A percentile compares a stretch with the other conserved stretches of the same genome.
Conservation (phyloP, 2,888 invertebrate genomes). For the Melanargia galathea region DNA sequence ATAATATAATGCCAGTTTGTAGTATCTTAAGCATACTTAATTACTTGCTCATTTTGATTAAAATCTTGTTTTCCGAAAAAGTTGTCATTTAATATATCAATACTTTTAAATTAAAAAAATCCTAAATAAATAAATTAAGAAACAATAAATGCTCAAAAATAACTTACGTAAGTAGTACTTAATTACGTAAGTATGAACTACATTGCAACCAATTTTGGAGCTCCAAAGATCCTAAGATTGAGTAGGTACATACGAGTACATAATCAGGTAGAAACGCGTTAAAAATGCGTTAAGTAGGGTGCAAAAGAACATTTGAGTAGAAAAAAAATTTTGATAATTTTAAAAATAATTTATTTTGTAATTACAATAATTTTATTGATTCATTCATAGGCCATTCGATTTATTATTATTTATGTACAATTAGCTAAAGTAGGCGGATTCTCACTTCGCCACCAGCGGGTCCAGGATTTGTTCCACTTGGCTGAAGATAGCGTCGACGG, state of each 20-base stretch:
- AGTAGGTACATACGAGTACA: too few species aligned
- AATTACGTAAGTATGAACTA: too few species aligned
- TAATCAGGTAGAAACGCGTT: too few species aligned
- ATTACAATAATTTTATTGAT: slow-evolving; percentile 44
- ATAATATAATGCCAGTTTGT: background rate
- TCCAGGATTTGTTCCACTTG: slow-evolving; percentile 85
- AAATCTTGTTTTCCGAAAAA: background rate
- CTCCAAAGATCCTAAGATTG: too few species aligned
- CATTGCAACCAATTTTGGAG: too few species aligned
- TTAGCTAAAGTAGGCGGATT: slow-evolving; percentile 13
- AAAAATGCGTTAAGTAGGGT: too few species aligned
- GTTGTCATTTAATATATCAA: too few species aligned
- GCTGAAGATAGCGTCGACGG: slow-evolving; percentile 88
- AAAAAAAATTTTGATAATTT: background rate
- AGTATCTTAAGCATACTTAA: background rate
- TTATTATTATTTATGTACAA: slow-evolving; percentile 37
- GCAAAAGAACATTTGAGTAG: too few species aligned
- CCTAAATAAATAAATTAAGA: too few species aligned
- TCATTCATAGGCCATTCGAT: slow-evolving; percentile 33
- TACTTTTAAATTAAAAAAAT: background rate
- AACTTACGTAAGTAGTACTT: too few species aligned
- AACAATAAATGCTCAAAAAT: too few species aligned
- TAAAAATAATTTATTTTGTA: slow-evolving; percentile 28
- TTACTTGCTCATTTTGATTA: background rate
- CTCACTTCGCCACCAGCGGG: slow-evolving; percentile 59